Evolutionary conservation across 2,888 invertebrate species (phyloP).

Genomic region (Hemaris fuciformis): DNA sequence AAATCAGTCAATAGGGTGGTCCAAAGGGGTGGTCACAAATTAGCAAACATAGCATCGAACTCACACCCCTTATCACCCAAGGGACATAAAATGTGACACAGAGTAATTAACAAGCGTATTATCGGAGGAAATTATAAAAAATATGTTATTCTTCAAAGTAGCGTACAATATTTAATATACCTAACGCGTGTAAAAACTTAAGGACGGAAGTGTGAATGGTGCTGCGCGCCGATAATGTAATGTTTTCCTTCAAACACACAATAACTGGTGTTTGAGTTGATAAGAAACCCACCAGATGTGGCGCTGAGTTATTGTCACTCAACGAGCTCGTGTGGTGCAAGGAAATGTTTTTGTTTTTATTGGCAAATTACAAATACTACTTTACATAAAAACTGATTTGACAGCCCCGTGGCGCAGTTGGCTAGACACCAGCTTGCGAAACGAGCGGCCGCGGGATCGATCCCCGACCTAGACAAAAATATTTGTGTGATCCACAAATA

Average conservation of each 20-base stretch:
- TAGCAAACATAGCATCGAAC: too few relatives aligned
- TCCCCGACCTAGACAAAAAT: too few relatives aligned
- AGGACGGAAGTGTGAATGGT: constrained; percentile 67
- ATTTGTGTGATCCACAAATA: too few relatives aligned
- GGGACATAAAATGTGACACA: constrained; percentile 18
- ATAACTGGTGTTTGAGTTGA: constrained; percentile 65
- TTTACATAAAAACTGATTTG: too few relatives aligned
- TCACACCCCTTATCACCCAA: constrained; percentile 23
- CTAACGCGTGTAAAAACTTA: constrained; percentile 51
- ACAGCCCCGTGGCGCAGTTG: too few relatives aligned
- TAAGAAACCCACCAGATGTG: constrained; percentile 72
- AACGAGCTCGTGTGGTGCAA: constrained; percentile 28
- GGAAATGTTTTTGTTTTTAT: background rate
- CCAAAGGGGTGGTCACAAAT: background rate
- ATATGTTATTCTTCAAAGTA: constrained; percentile 27
- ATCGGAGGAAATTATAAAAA: constrained; percentile 27
- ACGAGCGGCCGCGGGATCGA: too few relatives aligned
- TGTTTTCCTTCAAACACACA: constrained; percentile 69
- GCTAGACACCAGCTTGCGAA: too few relatives aligned
- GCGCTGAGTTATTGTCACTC: constrained; percentile 40
- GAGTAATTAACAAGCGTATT: constrained; percentile 20
- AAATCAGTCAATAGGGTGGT: background rate
- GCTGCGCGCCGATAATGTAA: constrained; percentile 53
- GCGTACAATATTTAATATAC: constrained; percentile 37
- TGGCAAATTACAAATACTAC: too few relatives aligned